Base-by-base conservation (phyloP, 2,888 invertebrate genomes). In the Melinaea menophilus region DNA sequence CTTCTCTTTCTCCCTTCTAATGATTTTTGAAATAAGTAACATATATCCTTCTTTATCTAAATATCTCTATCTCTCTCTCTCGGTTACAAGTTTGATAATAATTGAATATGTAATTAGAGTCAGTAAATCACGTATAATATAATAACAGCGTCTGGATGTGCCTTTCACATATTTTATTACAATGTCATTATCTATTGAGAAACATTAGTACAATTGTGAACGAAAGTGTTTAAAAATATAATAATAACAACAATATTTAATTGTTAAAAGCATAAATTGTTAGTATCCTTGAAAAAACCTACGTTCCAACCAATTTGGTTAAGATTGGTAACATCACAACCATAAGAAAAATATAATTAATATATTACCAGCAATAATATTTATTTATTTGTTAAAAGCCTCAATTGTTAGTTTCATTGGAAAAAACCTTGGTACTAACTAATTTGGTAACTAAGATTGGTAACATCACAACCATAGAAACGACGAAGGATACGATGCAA, bases 121-220 rank as follows among this genome's bases (percentile, higher is more conserved):
- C 31, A 9, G 5, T 22, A 31, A 51, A 51, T 31, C 51, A 51
- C 51, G 4, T 51, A 31, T 11, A n/a, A 51, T 51, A 31, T 31
- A 51, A 51, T 31, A 22, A 35, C 60, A 34, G 51, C 37, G 48
- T 35, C 58, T 37, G 22, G 55, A 55, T 55, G 64, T 55, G 56
- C 63, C 65, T 65, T 69, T 66, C 66, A 65, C 66, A 63, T 63
- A 67, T 64, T 67, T 67, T 65, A 67, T 65, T 67, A 69, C 64
- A 61, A 59, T 62, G 59, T 60, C 59, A 65, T 66, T 63, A 66
- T 60, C 66, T 64, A 69, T 67, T 62, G 65, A 63, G 63, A 60
- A 60, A 51, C 61, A 46, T 58, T 51, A 35, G 37, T 58, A 57
- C 61, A 63, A 56, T 61, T 65, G 61, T 35, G 62, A 41, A 60